Percentiles rank a stretch among this genome's conserved stretches.
These are phyloP conservation scores for Solenodon paradoxus DNA, from an alignment of 2,113 vertebrate species.

Conservation along the genomic window DNA sequence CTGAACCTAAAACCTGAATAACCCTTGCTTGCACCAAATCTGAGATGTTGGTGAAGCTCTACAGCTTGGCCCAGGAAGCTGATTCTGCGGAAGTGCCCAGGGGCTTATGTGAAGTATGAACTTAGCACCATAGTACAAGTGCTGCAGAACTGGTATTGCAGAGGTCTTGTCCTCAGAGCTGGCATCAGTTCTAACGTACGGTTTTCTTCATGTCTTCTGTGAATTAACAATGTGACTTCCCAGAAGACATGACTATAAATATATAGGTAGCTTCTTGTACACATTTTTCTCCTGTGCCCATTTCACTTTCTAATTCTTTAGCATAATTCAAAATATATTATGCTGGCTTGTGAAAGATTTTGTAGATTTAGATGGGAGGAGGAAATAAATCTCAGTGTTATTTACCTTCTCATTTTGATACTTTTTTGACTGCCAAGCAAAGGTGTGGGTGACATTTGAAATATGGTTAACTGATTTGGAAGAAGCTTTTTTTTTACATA, in stretches of 20 bases:
- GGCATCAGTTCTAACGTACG: background rate
- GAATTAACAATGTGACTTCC: background rate
- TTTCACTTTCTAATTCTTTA: background rate
- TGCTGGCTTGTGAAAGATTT: background rate
- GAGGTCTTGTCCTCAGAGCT: background rate
- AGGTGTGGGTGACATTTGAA: slow-evolving; percentile 72
- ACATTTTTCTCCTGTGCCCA: background rate
- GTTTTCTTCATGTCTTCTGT: background rate
- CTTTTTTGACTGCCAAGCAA: slow-evolving; percentile 47
- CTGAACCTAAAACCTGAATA: background rate
- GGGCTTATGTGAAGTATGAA: background rate
- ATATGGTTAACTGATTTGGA: slow-evolving; percentile 49
- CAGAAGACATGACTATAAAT: background rate
- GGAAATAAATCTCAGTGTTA: slow-evolving; percentile 31
- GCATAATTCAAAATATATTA: background rate
- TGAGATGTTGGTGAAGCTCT: background rate
- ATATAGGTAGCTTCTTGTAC: background rate
- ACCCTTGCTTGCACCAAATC: fast-evolving
- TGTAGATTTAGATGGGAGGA: background rate
- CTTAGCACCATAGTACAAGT: background rate
- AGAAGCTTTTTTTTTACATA: slow-evolving; percentile 7
- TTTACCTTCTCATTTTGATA: slow-evolving; percentile 57
- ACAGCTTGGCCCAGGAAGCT: background rate
- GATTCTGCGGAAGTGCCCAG: background rate
- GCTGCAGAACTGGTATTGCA: background rate